Base-by-base conservation (phyloP, 1,140 invertebrate species). In the Calliopsis andreniformis region DNA sequence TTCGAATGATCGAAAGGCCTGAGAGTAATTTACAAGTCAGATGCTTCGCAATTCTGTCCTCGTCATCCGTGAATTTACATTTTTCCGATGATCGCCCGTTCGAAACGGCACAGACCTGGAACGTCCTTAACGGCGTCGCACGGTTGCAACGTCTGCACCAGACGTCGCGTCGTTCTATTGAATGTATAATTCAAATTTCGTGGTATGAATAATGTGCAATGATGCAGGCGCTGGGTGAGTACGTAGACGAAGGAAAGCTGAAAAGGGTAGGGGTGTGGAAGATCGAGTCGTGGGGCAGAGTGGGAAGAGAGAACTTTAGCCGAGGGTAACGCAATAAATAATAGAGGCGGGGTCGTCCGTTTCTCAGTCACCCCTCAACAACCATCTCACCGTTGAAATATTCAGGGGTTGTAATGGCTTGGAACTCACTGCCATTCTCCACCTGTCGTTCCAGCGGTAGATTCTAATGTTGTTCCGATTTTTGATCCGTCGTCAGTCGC, bases 151-250 rank as follows among this genome's bases (percentile, higher is more conserved):
- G 68, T 55, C 80, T 51, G 51, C 51, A 39, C 47, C 80, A 75
- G 73, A 85, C 78, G 83, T 85, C 84, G 81, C 78, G 82, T 87
- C 84, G 84, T 85, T 80, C 86, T 88, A 88, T 89, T 86, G 86
- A 84, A 88, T 89, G 87, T 87, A 84, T 89, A 87, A 89, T 89
- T 88, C 77, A 89, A 86, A 89, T 88, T 89, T 88, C 81, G 83
- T 78, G 78, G 83, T 86, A 89, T 88, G 87, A 89, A 89, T 89
- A 89, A 89, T 89, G 86, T 80, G 86, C 86, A 84, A 87, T 88
- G 86, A 89, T 86, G 87, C 80, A 80, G 66, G 68, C 45, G 58
- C 18, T n/a, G 20, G 58, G 14, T 72, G 51, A 66, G 47, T 62
- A 32, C 53, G 42, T 20, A 61, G 25, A 28, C 23, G 73, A 45